A percentile compares a stretch with the other conserved stretches of the same genome.
These are phyloP conservation scores for Latrodectus geometricus DNA, from an alignment of 1,140 invertebrate species.

Conservation along the genomic window DNA sequence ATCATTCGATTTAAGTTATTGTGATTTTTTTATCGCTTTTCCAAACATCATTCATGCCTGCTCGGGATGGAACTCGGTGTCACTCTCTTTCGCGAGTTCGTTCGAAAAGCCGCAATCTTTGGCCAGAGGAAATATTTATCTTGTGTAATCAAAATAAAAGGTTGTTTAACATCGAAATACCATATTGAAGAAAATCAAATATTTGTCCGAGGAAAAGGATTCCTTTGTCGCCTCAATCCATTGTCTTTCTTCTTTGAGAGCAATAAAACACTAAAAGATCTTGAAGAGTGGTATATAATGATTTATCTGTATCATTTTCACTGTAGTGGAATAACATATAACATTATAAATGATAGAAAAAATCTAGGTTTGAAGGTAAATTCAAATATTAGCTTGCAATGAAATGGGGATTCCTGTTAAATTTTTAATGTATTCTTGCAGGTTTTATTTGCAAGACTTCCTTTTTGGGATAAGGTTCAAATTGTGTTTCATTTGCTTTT, in stretches of 20 bases:
- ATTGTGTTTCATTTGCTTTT: too few relatives aligned
- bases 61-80: not conserved
- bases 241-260: not conserved
- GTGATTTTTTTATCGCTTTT: not conserved
- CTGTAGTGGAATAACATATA: too few relatives aligned
- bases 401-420: too few relatives aligned
- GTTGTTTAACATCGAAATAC: not conserved
- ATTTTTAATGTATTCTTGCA: too few relatives aligned
- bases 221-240: not conserved
- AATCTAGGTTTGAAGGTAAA: too few relatives aligned
- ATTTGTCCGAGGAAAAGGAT: not conserved
- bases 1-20: not conserved
- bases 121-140: not conserved
- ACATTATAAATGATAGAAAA: too few relatives aligned
- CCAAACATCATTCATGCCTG: not conserved
- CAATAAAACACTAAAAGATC: not conserved
- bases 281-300: too few relatives aligned
- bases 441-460: too few relatives aligned
- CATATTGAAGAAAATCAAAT: conserved; percentile 2
- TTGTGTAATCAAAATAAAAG: not conserved
- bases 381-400: too few relatives aligned
- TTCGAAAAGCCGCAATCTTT: not conserved
- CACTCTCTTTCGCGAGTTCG: not conserved
- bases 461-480: too few relatives aligned
- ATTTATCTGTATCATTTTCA: too few relatives aligned